phyloP scores from a whole-genome alignment of 2,888 invertebrate species.

The Drosophila buzzatii region DNA sequence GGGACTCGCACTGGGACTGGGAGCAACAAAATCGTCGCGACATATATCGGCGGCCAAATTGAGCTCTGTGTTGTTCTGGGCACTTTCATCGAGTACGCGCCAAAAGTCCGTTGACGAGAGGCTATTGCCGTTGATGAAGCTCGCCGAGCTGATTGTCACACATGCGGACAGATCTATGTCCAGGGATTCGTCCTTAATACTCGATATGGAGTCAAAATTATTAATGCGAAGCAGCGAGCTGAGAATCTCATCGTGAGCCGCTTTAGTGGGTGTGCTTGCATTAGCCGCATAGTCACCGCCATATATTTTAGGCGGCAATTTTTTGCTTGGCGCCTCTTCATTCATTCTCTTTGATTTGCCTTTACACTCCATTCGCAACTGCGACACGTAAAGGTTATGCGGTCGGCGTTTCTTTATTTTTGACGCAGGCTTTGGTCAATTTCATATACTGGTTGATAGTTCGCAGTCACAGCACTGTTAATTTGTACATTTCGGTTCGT shows the following conservation, averaged over 20 bases:
- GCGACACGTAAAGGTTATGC: slow-evolving; percentile 83
- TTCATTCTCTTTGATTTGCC: slow-evolving; percentile 79
- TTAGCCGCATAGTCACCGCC: slow-evolving; percentile 65
- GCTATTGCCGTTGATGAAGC: slow-evolving; percentile 81
- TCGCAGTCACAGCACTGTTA: slow-evolving; percentile 40
- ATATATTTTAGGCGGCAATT: slow-evolving; percentile 84
- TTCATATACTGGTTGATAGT: slow-evolving; percentile 42
- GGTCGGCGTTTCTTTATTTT: slow-evolving; percentile 75
- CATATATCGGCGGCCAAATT: slow-evolving; percentile 62
- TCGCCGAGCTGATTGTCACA: slow-evolving; percentile 83
- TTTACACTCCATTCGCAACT: slow-evolving; percentile 79
- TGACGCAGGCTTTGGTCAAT: slow-evolving; percentile 28
- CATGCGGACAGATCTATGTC: slow-evolving; percentile 85
- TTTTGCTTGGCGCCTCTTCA: slow-evolving; percentile 84
- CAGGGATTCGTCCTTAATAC: slow-evolving; percentile 84
- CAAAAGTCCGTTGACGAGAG: slow-evolving; percentile 84
- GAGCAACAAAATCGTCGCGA: slow-evolving; percentile 45
- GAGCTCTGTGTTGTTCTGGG: slow-evolving; percentile 80
- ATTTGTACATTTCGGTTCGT: slow-evolving; percentile 53
- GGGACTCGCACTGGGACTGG: slow-evolving; percentile 37
- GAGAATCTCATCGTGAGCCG: slow-evolving; percentile 83
- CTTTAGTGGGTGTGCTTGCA: slow-evolving; percentile 75
- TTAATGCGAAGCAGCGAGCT: slow-evolving; percentile 83
- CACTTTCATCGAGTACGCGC: slow-evolving; percentile 83
- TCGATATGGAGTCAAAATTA: slow-evolving; percentile 84